Conservation (phyloP, 2,888 invertebrate species). For the Drosophila trichaetosa region DNA sequence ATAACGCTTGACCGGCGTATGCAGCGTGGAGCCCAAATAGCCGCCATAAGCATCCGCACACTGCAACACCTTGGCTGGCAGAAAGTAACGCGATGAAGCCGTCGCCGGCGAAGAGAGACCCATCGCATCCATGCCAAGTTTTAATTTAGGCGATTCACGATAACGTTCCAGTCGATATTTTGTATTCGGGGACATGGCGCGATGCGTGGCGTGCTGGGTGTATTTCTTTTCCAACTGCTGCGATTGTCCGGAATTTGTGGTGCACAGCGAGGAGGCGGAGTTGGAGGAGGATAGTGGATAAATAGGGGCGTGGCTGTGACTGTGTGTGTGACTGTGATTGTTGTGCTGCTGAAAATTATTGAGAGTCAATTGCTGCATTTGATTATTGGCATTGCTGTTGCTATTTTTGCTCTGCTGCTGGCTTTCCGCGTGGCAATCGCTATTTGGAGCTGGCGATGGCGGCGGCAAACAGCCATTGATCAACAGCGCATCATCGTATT, state of each 20-base stretch:
- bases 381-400: conserved; percentile 5
- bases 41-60: conserved; percentile 76
- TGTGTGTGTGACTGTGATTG: background rate
- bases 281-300: conserved; percentile 47
- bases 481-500: conserved; percentile 77
- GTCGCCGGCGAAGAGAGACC: conserved; percentile 28
- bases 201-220: conserved; percentile 53
- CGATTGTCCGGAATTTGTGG: conserved; percentile 34
- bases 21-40: conserved; percentile 84
- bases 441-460: conserved; percentile 85
- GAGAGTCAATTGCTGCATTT: conserved; percentile 42
- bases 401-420: conserved; percentile 10
- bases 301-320: background rate
- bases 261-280: conserved; percentile 52
- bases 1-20: conserved; percentile 85
- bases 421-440: conserved; percentile 67
- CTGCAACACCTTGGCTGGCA: conserved; percentile 72
- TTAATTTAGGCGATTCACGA: conserved; percentile 67
- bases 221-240: conserved; percentile 13
- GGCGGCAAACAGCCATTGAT: conserved; percentile 83
- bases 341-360: conserved; percentile 51
- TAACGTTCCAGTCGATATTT: conserved; percentile 83
- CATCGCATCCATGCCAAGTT: conserved; percentile 27
- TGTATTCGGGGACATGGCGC: conserved; percentile 83
- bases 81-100: conserved; percentile 46